phyloP scores from a whole-genome alignment of 2,888 invertebrate genomes.

The Dasysyrphus albostriatus region DNA sequence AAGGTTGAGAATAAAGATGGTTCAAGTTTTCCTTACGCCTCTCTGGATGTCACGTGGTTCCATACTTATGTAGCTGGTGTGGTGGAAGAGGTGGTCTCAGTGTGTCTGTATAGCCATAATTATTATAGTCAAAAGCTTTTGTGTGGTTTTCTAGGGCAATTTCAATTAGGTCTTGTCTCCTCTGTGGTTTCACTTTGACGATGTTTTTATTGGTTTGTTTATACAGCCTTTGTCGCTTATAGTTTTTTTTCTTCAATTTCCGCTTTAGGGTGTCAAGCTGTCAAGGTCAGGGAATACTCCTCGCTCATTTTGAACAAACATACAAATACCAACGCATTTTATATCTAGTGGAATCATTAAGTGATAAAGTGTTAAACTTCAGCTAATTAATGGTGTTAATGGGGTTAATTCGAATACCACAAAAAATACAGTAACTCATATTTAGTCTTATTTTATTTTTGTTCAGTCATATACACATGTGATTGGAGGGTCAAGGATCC shows the following conservation, averaged over 20 bases:
- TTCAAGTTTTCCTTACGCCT: constrained; percentile 11
- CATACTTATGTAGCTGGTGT: too few species aligned
- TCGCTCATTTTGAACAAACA: constrained; percentile 6
- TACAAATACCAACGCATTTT: constrained; percentile 8
- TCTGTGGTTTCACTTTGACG: constrained; percentile 20
- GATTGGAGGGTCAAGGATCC: not conserved
- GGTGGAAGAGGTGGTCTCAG: not conserved
- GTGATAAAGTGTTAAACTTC: constrained; percentile 31
- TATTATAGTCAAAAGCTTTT: constrained; percentile 3
- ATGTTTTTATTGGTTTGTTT: constrained; percentile 44
- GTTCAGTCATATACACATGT: not conserved
- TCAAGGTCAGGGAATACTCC: not conserved
- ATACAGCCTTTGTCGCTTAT: constrained; percentile 12
- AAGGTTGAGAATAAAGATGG: constrained; percentile 10
- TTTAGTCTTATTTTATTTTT: not conserved
- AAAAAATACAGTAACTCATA: constrained; percentile 11
- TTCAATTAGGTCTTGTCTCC: constrained; percentile 27
- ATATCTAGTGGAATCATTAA: constrained; percentile 20
- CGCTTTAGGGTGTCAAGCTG: not conserved
- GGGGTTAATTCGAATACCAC: not conserved
- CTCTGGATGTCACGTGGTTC: constrained; percentile 40
- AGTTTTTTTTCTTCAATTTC: constrained; percentile 26
- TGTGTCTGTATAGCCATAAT: not conserved
- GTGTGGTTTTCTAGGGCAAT: constrained; percentile 22
- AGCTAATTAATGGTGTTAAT: constrained; percentile 36